Percentiles rank a stretch among this genome's conserved stretches.
Conservation (phyloP, 2,113 vertebrate species). For the Zeus faber region DNA sequence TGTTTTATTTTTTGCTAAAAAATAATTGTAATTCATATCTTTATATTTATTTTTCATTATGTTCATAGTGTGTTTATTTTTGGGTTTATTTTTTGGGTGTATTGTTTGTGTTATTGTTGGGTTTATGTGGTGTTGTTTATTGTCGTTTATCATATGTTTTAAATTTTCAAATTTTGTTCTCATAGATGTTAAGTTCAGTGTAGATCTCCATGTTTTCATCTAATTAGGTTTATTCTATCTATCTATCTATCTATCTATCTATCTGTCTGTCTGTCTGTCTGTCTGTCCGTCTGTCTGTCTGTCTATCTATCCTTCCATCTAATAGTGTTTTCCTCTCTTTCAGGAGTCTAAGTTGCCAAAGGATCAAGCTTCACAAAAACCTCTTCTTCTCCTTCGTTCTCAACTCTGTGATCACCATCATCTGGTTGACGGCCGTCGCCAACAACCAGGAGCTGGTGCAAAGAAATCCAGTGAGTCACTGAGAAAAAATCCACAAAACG, state of each 20-base stretch:
- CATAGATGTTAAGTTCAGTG: too few relatives aligned
- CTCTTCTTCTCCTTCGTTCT: slow-evolving; percentile 96
- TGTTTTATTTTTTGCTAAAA: background rate
- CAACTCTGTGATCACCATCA: slow-evolving; percentile 93
- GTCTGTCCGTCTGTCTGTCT: too few relatives aligned
- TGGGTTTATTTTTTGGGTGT: too few relatives aligned
- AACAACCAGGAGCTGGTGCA: slow-evolving; percentile 91
- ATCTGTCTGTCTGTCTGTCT: too few relatives aligned
- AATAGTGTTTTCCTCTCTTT: slow-evolving; percentile 20
- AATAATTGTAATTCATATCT: background rate
- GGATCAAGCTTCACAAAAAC: slow-evolving; percentile 98
- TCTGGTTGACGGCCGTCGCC: slow-evolving; percentile 86
- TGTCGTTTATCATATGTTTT: background rate
- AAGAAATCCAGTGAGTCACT: slow-evolving; percentile 87
- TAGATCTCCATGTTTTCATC: too few relatives aligned
- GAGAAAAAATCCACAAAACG: background rate
- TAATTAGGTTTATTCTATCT: too few relatives aligned
- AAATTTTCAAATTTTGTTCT: too few relatives aligned
- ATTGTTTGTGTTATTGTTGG: too few relatives aligned
- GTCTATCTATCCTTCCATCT: too few relatives aligned
- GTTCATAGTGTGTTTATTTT: too few relatives aligned
- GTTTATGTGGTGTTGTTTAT: too few relatives aligned
- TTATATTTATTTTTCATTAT: background rate
- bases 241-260: too few relatives aligned
- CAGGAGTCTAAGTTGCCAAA: slow-evolving; percentile 97